Evolutionary conservation across 2,888 invertebrate species (phyloP), one percentile per base, ranked within the genome.

Genomic region (Nomada hirtipes): DNA sequence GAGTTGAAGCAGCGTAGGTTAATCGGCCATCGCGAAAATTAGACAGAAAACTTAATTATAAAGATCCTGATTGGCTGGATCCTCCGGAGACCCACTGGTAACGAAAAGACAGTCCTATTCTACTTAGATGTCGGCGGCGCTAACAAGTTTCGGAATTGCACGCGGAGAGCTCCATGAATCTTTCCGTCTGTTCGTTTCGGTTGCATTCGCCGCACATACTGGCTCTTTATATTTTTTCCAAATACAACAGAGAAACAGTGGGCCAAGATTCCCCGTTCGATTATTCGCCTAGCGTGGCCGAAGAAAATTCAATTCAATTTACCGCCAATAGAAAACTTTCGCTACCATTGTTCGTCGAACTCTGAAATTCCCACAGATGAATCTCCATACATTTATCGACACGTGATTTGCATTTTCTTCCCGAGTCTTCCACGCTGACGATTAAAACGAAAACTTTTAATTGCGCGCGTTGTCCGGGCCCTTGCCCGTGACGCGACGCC

Each of bases 1-100:
- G 88, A 77, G 86, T 90, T 86, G 82, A 82, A 65, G 83, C 73
- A 71, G 75, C 82, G 85, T 70, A 83, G 84, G 86, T 89, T 92
- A 92, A 92, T 90, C 91, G 91, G 87, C 91, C 83, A 89, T 92
- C 90, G 87, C 84, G 86, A 88, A 92, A 90, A 92, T 92, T 92
- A 92, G 92, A 92, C 89, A 84, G 91, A 91, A 91, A 90, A 90
- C 91, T 92, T 92, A 92, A 92, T 92, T 92, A 92, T 91, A 91
- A 92, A 91, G 89, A 91, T 91, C 88, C 90, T 91, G 92, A 92
- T 92, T 92, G 91, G 91, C 86, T 89, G 89, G 85, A 91, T 89
- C 84, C 92, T 91, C 91, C 64, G 83, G 91, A 88, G 92, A 85
- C 84, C 88, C 82, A 84, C 87, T 87, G 77, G 73, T 79, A 47